These are phyloP conservation scores for Salvelinus alpinus DNA, from an alignment of 2,113 vertebrate species.

Conservation along the genomic window DNA sequence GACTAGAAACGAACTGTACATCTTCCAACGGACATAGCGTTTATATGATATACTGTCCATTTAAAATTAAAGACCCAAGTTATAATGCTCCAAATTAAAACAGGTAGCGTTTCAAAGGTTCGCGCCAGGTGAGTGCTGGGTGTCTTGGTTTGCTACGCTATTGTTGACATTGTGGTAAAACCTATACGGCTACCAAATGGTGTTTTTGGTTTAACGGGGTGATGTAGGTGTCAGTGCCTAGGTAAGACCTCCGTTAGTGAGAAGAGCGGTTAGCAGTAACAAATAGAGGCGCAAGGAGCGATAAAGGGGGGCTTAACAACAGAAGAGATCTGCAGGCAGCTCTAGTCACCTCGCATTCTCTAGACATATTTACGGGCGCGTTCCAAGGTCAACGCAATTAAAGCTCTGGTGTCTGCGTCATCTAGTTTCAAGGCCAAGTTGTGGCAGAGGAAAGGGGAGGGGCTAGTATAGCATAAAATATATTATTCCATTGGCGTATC, in stretches of 20 bases:
- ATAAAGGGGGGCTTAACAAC: slow-evolving; percentile 22
- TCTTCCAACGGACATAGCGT: too few relatives aligned
- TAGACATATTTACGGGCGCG: slow-evolving; percentile 27
- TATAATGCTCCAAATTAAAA: too few relatives aligned
- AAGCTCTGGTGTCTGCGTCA: slow-evolving; percentile 62
- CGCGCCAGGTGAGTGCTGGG: not conserved
- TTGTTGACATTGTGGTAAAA: slow-evolving; percentile 47
- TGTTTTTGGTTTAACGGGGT: slow-evolving; percentile 33
- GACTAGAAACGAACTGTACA: too few relatives aligned
- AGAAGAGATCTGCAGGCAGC: slow-evolving; percentile 37
- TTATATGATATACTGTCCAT: too few relatives aligned
- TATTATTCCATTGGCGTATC: not conserved
- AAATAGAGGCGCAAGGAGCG: slow-evolving; percentile 21
- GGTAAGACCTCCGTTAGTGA: slow-evolving; percentile 24
- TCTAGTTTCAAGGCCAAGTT: slow-evolving; percentile 73
- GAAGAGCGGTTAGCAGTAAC: not conserved
- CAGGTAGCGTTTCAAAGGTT: not conserved
- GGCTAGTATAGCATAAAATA: slow-evolving; percentile 37
- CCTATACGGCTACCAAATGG: slow-evolving; percentile 14
- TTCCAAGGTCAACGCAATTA: slow-evolving; percentile 64
- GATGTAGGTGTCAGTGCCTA: slow-evolving; percentile 30
- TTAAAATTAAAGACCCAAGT: too few relatives aligned
- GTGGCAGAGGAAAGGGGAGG: slow-evolving; percentile 55
- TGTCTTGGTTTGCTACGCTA: slow-evolving; percentile 31
- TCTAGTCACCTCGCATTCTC: slow-evolving; percentile 46